Base-by-base conservation (phyloP, 2,888 invertebrate species). In the Ephialtes manifestator region DNA sequence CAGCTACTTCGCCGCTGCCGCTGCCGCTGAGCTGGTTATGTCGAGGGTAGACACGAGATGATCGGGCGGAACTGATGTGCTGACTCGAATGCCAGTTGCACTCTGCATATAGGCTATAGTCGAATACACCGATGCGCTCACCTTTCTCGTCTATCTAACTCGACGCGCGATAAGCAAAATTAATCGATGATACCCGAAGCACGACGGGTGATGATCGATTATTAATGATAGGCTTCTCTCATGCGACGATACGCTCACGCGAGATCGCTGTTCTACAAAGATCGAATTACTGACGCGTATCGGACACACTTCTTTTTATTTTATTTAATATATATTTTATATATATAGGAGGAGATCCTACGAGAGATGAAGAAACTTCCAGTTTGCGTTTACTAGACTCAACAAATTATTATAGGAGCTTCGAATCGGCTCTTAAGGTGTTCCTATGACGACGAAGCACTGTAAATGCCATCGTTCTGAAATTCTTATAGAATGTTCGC, bases 151-250 rank as follows among this genome's bases (percentile, higher is more conserved):
- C 35, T 72, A 39, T 63, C 35, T 70, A 39, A 65, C 43, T 43
- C 65, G 39, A 65, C 65, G 65, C 11, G 35, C 46, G 63, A 83
- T 83, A 83, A 83, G 83, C 63, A 55, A 60, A 79, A 83, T 83
- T 75, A 83, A 83, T 83, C 75, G 75, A 70, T 55, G 63, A 79
- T 65, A 31, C 63, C 28, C 53, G 43, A 39, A 53, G 63, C 68
- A n/a, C 78, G 79, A 83, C 79, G 75, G 60, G 53, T 35, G 74
- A 83, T 83, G 83, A 83, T 79, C 75, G 83, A 79, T 79, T 70
- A 83, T 79, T 53, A 83, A 79, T 60, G 74, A 83, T 60, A 78
- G 20, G 58, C 58, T 24, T 15, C 60, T 60, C 67, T 20, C 46
- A 39, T 20, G 68, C 74, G 28, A 63, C 53, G 65, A 53, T n/a